Evolutionary conservation across 92 coral and sea anemone genomes (phyloP), one percentile per base, ranked within the genome.

Genomic region (Muricea muricata): DNA sequence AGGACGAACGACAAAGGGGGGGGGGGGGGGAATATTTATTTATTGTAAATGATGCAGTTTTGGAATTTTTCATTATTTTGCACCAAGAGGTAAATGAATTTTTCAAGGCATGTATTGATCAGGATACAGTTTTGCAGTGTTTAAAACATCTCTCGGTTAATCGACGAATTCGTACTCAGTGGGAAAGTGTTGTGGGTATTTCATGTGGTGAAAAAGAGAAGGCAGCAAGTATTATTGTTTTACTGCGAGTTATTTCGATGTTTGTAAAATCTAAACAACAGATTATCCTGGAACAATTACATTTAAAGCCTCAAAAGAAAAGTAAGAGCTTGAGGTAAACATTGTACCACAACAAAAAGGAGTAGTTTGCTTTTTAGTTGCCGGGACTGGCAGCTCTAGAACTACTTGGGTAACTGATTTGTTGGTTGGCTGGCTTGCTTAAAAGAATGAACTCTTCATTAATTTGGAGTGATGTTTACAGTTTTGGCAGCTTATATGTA

Each of bases 261-360:
- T 78, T 85, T 78, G 67, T 78, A 2, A 85, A 85, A 50, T 75
- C 77, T 31, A 85, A 85, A 40, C 89, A 85, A 52, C 89, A 85
- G 68, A 76, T 78, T 11, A 65, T 78, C 17, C 29, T 84, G 52
- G 89, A 85, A 71, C 89, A 85, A 75, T 78, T 85, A 13, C 85
- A 85, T 60, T 75, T 85, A 12, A 85, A 85, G 39, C 85, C 78
- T 21, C 14, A 85, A 85, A n/a, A n/a, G n/a, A n/a, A n/a, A n/a
- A 55, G 65, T 55, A 12, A 18, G 28, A 55, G 65, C 28, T 55
- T 55, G 15, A 55, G 65, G 15, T 18, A 55, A 55, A 55, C 42
- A 37, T 37, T 37, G n/a, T n/a, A n/a, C n/a, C n/a, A n/a, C n/a
- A n/a, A n/a, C n/a, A n/a, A n/a, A n/a, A n/a, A n/a, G n/a, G n/a